These are phyloP conservation scores for Lithobius niger DNA, from an alignment of 1,140 invertebrate species.

Conservation along the genomic window DNA sequence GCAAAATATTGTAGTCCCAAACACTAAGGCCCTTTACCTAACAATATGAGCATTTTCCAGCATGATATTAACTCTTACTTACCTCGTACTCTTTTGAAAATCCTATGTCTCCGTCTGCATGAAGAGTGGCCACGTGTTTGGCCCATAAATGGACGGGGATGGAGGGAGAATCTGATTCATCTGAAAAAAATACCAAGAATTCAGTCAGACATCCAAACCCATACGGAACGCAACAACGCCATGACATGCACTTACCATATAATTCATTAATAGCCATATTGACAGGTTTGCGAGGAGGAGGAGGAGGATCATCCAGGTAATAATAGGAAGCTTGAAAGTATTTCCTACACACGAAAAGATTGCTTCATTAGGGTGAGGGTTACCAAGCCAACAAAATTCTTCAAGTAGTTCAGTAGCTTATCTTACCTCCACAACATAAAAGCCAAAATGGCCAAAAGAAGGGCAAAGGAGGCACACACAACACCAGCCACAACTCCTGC, in stretches of 20 bases:
- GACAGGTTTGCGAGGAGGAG: constrained; percentile 12
- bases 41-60: no score
- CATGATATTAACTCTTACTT: no score
- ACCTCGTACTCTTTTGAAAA: constrained; percentile 84
- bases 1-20: no score
- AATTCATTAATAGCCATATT: constrained; percentile 5
- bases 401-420: no score
- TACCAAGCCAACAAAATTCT: no score
- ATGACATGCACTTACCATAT: constrained; percentile 24
- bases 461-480: constrained; percentile 53
- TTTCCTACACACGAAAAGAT: constrained; percentile 43
- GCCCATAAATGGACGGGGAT: constrained; percentile 59
- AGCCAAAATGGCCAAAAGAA: constrained; percentile 51
- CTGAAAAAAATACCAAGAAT: constrained; percentile 9
- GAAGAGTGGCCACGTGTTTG: constrained; percentile 63
- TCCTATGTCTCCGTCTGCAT: constrained; percentile 76
- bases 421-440: constrained; percentile 65
- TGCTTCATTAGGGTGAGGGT: no score
- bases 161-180: constrained; percentile 32
- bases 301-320: constrained; percentile 60
- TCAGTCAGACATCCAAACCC: no score
- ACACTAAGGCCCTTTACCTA: no score
- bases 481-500: constrained; percentile 55
- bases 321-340: constrained; percentile 72
- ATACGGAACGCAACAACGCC: no score